phyloP scores from a whole-genome alignment of 2,888 invertebrate genomes.

The Acronicta leporina region DNA sequence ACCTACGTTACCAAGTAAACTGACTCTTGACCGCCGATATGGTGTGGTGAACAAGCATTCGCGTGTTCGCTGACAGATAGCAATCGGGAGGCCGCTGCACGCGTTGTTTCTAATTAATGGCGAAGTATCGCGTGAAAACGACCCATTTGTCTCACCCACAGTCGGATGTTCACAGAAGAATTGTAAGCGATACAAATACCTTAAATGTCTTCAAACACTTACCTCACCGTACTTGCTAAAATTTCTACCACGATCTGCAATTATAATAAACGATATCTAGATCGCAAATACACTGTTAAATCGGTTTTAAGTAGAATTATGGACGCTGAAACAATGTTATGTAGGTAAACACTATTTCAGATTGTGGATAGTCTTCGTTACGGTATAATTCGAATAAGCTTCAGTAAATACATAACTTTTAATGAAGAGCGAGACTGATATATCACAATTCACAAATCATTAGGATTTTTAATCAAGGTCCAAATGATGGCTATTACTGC shows the following conservation, averaged over 20 bases:
- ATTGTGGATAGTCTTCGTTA: constrained; percentile 23
- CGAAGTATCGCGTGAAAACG: constrained; percentile 81
- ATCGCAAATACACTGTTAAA: constrained; percentile 70
- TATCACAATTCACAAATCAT: constrained; percentile 8
- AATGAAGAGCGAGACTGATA: constrained; percentile 14
- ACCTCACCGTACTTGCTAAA: constrained; percentile 69
- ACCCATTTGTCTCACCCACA: constrained; percentile 79
- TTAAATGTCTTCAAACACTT: constrained; percentile 84
- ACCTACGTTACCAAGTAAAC: constrained; percentile 31
- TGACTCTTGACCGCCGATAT: constrained; percentile 48
- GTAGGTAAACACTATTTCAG: constrained; percentile 40
- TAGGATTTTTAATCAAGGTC: constrained; percentile 16
- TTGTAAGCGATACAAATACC: constrained; percentile 86
- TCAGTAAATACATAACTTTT: constrained; percentile 17
- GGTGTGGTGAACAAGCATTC: constrained; percentile 69
- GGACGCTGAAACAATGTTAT: constrained; percentile 49
- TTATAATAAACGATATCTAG: constrained; percentile 79
- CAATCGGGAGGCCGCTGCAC: constrained; percentile 75
- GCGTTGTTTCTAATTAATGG: constrained; percentile 85
- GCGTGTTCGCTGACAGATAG: constrained; percentile 85
- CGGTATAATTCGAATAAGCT: constrained; percentile 20
- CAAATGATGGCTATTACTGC: background rate
- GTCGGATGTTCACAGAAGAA: constrained; percentile 86
- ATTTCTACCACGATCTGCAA: constrained; percentile 75
- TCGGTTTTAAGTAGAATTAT: constrained; percentile 61